A percentile compares a stretch with the other conserved stretches of the same genome.
Conservation (phyloP, 2,113 vertebrate genomes). For the Pterocles orientalis region DNA sequence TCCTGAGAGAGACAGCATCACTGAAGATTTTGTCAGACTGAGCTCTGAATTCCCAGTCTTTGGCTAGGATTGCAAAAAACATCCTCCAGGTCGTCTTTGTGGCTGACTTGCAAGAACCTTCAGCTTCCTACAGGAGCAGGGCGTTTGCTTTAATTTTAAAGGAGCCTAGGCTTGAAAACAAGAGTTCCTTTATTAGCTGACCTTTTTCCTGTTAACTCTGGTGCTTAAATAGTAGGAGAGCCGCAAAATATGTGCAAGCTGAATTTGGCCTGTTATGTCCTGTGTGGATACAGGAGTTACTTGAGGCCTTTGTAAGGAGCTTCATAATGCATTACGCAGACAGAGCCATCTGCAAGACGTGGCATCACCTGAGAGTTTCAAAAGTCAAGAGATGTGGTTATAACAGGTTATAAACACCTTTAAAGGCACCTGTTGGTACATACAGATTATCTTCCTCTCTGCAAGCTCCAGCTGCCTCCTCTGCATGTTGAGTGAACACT, state of each 20-base stretch:
- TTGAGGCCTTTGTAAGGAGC: not conserved
- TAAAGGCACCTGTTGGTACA: not conserved
- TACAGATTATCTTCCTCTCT: not conserved
- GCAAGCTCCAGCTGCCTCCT: not conserved
- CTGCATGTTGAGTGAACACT: not conserved
- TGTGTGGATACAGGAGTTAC: not conserved
- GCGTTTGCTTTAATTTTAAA: not conserved
- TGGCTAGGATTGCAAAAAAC: not conserved
- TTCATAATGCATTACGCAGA: not conserved
- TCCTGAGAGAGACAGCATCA: not conserved
- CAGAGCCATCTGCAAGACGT: not conserved
- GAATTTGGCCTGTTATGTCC: not conserved
- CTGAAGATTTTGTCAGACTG: not conserved
- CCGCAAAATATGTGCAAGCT: not conserved
- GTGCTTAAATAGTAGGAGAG: not conserved
- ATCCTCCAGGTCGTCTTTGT: not conserved
- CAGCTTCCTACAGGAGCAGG: not conserved
- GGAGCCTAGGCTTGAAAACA: not conserved
- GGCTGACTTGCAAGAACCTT: not conserved
- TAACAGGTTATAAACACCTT: not conserved
- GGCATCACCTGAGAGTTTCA: not conserved
- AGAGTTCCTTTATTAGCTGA: not conserved
- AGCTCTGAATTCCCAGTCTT: not conserved
- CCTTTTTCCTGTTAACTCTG: not conserved
- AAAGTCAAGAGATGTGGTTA: not conserved